Evolutionary conservation across 1,140 invertebrate species (phyloP).

Genomic region (Bombyx mandarina): DNA sequence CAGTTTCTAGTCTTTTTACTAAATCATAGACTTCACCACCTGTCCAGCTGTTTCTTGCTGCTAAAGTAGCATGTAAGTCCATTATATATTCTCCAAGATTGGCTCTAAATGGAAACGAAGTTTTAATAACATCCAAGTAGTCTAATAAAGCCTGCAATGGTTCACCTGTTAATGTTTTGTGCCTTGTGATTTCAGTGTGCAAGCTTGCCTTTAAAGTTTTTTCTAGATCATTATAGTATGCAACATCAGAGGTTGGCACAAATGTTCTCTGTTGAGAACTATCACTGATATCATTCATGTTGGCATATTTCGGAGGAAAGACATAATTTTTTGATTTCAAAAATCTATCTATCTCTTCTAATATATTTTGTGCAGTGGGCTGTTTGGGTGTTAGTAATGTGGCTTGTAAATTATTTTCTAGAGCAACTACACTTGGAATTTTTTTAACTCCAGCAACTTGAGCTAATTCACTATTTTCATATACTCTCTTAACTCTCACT

Average conservation of each 20-base stretch:
- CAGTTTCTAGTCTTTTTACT: conserved; percentile 68
- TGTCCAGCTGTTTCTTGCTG: conserved; percentile 60
- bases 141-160: conserved; percentile 79
- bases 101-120: conserved; percentile 81
- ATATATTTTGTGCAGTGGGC: conserved; percentile 55
- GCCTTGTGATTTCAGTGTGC: conserved; percentile 83
- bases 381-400: conserved; percentile 54
- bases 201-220: conserved; percentile 85
- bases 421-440: conserved; percentile 70
- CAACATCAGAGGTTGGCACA: conserved; percentile 41
- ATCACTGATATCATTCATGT: conserved; percentile 24
- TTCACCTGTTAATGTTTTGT: conserved; percentile 78
- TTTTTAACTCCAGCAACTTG: conserved; percentile 59
- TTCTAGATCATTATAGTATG: conserved; percentile 90
- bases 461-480: conserved; percentile 70
- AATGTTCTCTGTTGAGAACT: conserved; percentile 48
- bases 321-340: conserved; percentile 59
- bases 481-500: conserved; percentile 71
- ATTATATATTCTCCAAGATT: conserved; percentile 76
- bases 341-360: conserved; percentile 68
- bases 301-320: conserved; percentile 35
- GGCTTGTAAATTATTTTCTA: conserved; percentile 50
- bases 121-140: conserved; percentile 79
- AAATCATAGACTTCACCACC: conserved; percentile 73
- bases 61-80: conserved; percentile 67